Base-by-base conservation (phyloP, 2,113 vertebrate genomes). In the Calidris pugnax region DNA sequence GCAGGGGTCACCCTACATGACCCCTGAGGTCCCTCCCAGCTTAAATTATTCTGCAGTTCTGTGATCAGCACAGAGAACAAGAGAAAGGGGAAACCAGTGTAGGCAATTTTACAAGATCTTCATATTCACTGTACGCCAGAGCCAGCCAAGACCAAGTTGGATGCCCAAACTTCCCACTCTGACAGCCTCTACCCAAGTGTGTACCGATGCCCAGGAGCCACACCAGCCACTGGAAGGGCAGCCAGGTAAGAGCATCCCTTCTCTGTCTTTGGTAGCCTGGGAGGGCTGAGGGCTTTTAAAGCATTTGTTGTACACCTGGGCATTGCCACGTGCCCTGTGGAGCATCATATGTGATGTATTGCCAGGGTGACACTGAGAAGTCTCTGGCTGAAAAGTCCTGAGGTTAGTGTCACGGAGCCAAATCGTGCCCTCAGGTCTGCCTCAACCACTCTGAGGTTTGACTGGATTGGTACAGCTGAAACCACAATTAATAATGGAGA, bases 281-380 rank as follows among this genome's bases (percentile, higher is more conserved):
- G 8, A 66, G 12, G 26, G 10, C 28, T 78, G 69, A 32, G 41
- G 17, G n/a, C 0, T 32, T 83, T 85, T 71, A 4, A 57, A 55
- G 21, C 8, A 37, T 43, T 81, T 64, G n/a, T 30, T 69, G 47
- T 85, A 22, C 9, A 13, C 0, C 0, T 11, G 35, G 55, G 12
- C 30, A 16, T 85, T 80, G 30, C 22, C 23, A 59, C 0, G 0
- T 41, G 41, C 37, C 39, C 69, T 55, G 1, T 41, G 13, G 7
- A 71, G 14, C 35, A 23, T 37, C 3, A 0, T 33, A 4, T 30
- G 5, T 47, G 43, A 47, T 28, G 26, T 50, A 47, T 60, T 79
- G 60, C 39, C 15, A 6, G n/a, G 28, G 12, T 48, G 56, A 28
- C 4, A 6, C 51, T 74, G 78, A 67, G 60, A 20, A 37, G 3